Conservation (phyloP, 2,797 vertebrate species). For the Neomorphus geoffroyi region DNA sequence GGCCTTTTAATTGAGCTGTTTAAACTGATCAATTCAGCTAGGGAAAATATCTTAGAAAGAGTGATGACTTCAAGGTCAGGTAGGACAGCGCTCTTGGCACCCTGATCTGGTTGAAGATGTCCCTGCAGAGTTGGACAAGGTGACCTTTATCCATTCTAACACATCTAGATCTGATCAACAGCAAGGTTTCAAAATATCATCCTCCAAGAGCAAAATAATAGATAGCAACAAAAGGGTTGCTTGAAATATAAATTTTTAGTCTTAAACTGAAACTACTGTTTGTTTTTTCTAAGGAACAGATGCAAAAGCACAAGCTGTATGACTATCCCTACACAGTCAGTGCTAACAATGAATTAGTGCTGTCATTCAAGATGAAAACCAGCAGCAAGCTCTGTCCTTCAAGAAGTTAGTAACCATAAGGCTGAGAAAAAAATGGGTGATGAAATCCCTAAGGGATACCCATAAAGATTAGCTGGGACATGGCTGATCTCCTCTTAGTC, state of each 20-base stretch:
- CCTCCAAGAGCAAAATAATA: neutral
- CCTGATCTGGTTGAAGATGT: too few species aligned
- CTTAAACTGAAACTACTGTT: neutral
- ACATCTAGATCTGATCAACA: neutral
- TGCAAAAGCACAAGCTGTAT: neutral
- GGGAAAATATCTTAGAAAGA: neutral
- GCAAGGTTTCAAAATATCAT: neutral
- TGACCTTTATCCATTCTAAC: too few species aligned
- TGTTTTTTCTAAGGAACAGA: neutral
- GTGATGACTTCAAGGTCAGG: neutral
- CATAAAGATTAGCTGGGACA: neutral
- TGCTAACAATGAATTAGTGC: neutral
- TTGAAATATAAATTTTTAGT: neutral
- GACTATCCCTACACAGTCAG: neutral
- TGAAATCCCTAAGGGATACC: neutral
- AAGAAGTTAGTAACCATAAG: neutral
- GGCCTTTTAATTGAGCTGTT: slow-evolving; percentile 42
- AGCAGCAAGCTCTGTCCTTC: neutral
- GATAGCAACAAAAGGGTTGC: neutral
- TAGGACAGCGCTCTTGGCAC: too few species aligned
- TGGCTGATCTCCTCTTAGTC: neutral
- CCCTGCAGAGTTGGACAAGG: too few species aligned
- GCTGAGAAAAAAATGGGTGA: neutral
- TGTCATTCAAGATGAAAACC: neutral
- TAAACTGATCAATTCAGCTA: neutral